Base-by-base conservation (phyloP, 2,113 vertebrate genomes). In the Protobothrops mucrosquamatus region DNA sequence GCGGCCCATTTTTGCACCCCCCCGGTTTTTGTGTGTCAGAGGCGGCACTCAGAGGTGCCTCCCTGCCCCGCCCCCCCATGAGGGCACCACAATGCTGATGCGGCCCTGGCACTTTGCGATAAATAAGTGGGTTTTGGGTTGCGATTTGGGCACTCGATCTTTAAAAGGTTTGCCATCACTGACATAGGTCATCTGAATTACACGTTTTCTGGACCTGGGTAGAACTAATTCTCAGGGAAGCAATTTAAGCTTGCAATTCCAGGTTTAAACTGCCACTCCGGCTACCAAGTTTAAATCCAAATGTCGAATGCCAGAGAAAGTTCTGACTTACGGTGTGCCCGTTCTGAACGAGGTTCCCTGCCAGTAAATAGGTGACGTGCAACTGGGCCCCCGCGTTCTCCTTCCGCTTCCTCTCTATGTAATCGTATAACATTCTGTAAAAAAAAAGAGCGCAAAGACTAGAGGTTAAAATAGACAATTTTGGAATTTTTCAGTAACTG, bases 361-460 rank as follows among this genome's bases (percentile, higher is more conserved):
- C 98, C 10, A 99, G 97, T 0, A 99, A 97, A 85, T 99, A 99
- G 6, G 99, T 99, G 91, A 99, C 99, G 0, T 99, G 98, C 14
- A 99, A 98, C 89, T 97, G 98, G 94, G 97, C 97, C 91, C 98
- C 98, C 0, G 98, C 98, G 91, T 98, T 98, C 94, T 99, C 99
- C 94, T 98, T 99, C 89, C 99, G 96, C 61, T 98, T 99, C 96
- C 99, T 98, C 94, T 99, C 98, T 93, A 99, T 97, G 5, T 99
- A 99, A 69, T 99, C 98, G 61, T 97, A 99, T 1, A 99, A 97
- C 99, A 99, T 99, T 88, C 99, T 99, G 96, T 10, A 18, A 94
- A 57, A 56, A 59, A 59, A 56, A 94, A 94, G 89, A 91, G 74
- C 81, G 0, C 48, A 89, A 69, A 0, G 1, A 93, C 3, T 46